Conservation (phyloP, 2,797 vertebrate species). For the Gambusia yucatana region DNA sequence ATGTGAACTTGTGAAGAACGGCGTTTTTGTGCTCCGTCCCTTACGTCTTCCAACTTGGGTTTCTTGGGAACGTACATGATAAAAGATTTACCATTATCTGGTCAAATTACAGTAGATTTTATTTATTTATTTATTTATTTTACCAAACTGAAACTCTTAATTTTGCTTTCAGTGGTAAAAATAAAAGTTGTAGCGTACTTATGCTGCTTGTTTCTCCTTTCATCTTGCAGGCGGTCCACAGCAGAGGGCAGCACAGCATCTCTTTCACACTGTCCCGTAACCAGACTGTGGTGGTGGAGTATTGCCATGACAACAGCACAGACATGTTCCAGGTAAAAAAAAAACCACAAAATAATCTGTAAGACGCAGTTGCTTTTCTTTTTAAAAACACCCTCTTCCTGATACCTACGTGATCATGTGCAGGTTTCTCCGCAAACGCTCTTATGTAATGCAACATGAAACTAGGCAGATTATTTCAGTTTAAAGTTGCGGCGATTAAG, state of each 20-base stretch:
- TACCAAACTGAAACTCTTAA: background rate
- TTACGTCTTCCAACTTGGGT: background rate
- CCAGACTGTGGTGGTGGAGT: constrained; percentile 97
- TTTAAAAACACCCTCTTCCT: background rate
- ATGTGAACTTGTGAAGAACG: constrained; percentile 36
- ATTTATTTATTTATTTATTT: background rate
- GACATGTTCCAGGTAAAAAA: constrained; percentile 97
- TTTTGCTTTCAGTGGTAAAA: background rate
- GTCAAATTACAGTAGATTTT: background rate
- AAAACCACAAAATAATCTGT: background rate
- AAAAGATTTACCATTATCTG: background rate
- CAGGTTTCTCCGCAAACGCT: constrained; percentile 25
- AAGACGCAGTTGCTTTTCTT: background rate
- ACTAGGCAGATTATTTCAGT: constrained; percentile 40
- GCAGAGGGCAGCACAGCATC: constrained; percentile 97
- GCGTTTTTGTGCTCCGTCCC: background rate
- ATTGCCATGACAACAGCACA: constrained; percentile 93
- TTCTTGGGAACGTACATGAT: background rate
- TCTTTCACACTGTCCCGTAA: constrained; percentile 95
- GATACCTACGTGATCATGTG: background rate
- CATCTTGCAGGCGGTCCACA: constrained; percentile 90
- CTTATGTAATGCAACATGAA: constrained; percentile 34
- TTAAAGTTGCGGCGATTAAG: constrained; percentile 13
- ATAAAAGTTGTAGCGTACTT: background rate
- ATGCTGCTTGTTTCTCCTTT: constrained; percentile 40